A percentile compares a stretch with the other conserved stretches of the same genome.
Conservation (phyloP, 2,888 invertebrate genomes). For the Galerucella nymphaeae region DNA sequence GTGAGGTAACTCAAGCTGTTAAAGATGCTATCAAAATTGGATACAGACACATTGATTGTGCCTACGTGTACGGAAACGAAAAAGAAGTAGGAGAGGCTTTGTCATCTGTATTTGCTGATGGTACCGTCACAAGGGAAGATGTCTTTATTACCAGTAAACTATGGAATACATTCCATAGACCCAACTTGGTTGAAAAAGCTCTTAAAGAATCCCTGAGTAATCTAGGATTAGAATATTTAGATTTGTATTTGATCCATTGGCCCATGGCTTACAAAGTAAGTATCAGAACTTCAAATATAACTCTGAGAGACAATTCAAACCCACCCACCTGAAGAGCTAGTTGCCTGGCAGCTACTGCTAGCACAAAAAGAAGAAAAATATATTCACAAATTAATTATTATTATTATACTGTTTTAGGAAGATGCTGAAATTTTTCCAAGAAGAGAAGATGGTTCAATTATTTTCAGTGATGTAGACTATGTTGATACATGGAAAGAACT, state of each 20-base stretch:
- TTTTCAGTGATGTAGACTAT: conserved; percentile 74
- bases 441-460: conserved; percentile 51
- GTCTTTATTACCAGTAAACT: conserved; percentile 78
- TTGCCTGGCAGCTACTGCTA: too few relatives aligned
- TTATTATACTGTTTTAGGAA: conserved; percentile 56
- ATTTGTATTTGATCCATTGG: conserved; percentile 93
- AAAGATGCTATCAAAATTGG: conserved; percentile 80
- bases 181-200: conserved; percentile 79
- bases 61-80: conserved; percentile 77
- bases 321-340: too few relatives aligned
- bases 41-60: conserved; percentile 82
- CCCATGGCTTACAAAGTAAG: conserved; percentile 83
- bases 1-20: conserved; percentile 74
- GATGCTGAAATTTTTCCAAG: conserved; percentile 53
- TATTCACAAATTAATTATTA: background rate
- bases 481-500: conserved; percentile 83
- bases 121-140: conserved; percentile 76
- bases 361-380: too few relatives aligned
- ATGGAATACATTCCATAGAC: conserved; percentile 86
- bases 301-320: too few relatives aligned
- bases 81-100: conserved; percentile 76
- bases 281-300: background rate
- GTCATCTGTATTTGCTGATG: conserved; percentile 72
- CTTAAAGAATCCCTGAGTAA: conserved; percentile 76
- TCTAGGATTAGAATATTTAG: conserved; percentile 81